These are phyloP conservation scores for Steinernema feltiae DNA, from an alignment of 1,140 invertebrate genomes.

Conservation along the genomic window DNA sequence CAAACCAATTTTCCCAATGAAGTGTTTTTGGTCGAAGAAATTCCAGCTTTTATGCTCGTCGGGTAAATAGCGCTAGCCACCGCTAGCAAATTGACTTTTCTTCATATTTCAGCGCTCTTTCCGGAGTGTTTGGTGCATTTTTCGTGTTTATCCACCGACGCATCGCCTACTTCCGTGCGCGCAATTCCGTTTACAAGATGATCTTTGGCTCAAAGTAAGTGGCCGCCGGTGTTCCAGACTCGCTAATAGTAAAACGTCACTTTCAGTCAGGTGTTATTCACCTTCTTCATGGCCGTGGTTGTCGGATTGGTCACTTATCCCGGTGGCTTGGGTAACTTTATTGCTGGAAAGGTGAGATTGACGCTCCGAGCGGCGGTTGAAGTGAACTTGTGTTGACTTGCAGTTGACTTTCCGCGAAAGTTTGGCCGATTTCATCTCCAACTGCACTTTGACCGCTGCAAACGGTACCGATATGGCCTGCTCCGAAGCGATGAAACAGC, in stretches of 20 bases:
- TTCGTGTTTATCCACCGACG: constrained; percentile 85
- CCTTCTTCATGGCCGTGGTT: constrained; percentile 48
- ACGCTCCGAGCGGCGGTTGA: not conserved
- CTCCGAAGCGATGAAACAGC: constrained; percentile 31
- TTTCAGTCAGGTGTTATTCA: constrained; percentile 47
- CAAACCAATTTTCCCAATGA: constrained; percentile 57
- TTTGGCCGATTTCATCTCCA: constrained; percentile 48
- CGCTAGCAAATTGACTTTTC: constrained; percentile 22
- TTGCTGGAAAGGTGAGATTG: constrained; percentile 46
- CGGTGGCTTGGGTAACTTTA: constrained; percentile 47
- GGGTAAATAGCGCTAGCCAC: constrained; percentile 68
- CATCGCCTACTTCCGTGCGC: constrained; percentile 45
- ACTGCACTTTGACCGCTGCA: constrained; percentile 47
- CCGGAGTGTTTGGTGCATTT: constrained; percentile 79
- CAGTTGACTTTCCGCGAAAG: constrained; percentile 55
- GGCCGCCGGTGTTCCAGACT: not conserved
- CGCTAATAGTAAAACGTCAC: not conserved
- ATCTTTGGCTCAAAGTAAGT: constrained; percentile 52
- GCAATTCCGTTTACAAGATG: constrained; percentile 41
- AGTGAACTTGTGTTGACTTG: not conserved
- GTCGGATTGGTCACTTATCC: constrained; percentile 51
- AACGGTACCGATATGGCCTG: constrained; percentile 43
- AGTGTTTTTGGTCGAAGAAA: constrained; percentile 88
- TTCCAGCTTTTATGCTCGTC: constrained; percentile 84
- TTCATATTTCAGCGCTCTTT: constrained; percentile 67